Evolutionary conservation across 35 echinoderm and acorn worm genomes (phyloP).

Genomic region (Hemicentrotus pulcherrimus): DNA sequence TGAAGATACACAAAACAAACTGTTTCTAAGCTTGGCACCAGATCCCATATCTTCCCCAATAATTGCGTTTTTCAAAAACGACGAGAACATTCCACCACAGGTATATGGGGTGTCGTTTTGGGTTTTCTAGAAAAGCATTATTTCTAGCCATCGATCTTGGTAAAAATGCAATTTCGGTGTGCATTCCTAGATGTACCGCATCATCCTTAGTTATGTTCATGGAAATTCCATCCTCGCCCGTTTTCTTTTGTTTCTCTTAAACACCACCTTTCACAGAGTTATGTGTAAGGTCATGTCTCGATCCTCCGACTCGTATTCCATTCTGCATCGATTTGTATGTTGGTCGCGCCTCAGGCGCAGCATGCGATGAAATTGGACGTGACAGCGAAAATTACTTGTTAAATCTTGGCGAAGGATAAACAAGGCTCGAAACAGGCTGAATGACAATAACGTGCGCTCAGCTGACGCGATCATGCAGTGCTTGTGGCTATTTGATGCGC

Average conservation of each 20-base stretch:
- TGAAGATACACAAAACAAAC: neutral
- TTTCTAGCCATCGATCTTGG: neutral
- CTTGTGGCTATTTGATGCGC: neutral
- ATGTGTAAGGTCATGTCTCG: neutral
- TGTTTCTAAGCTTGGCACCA: neutral
- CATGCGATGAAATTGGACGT: conserved; percentile 17
- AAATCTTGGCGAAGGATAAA: conserved; percentile 12
- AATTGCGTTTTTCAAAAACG: neutral
- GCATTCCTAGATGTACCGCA: neutral
- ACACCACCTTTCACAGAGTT: conserved; percentile 36
- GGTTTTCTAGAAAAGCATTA: neutral
- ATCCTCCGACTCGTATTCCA: conserved; percentile 31
- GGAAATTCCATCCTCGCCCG: neutral
- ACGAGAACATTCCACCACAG: neutral
- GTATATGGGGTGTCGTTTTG: neutral
- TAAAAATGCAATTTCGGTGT: neutral
- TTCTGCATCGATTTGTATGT: neutral
- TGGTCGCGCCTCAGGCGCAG: neutral
- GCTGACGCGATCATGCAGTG: neutral
- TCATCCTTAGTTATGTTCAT: neutral
- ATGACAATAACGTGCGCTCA: neutral
- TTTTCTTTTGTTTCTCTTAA: conserved; percentile 6
- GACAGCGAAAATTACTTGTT: conserved; percentile 51
- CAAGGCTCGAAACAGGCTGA: neutral
- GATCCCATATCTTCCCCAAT: neutral